Evolutionary conservation across 2,113 vertebrate genomes (phyloP).

Genomic region (Cyphomyrus discorhynchus): DNA sequence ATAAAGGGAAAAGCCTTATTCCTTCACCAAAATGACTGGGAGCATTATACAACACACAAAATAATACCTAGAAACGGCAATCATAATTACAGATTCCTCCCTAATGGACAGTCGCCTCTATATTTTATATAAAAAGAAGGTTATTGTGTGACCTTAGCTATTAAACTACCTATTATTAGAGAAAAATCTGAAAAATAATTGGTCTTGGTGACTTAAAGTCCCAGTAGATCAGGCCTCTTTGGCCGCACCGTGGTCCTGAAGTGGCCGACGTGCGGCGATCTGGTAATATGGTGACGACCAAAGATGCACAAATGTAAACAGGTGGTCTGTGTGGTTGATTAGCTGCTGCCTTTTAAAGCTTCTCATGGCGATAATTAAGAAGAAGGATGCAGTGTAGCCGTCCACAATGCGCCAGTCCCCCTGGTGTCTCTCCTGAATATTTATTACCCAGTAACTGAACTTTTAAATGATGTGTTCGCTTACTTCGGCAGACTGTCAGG

Average conservation of each 20-base stretch:
- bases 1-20: background rate
- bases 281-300: background rate
- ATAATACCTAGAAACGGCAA: background rate
- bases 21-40: background rate
- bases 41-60: background rate
- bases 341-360: conserved; percentile 7
- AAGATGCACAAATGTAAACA: background rate
- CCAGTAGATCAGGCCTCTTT: background rate
- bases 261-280: background rate
- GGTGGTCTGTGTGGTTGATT: conserved; percentile 4
- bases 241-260: background rate
- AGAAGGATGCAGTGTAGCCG: conserved; percentile 22
- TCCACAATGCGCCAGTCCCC: conserved; percentile 32
- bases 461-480: conserved; percentile 47
- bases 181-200: background rate
- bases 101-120: background rate
- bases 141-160: background rate
- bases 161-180: conserved; percentile 5
- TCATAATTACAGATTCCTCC: background rate
- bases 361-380: conserved; percentile 12
- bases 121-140: background rate
- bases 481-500: conserved; percentile 41
- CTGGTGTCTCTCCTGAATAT: conserved; percentile 33
- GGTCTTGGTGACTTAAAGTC: background rate
- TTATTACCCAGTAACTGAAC: conserved; percentile 38